phyloP scores from a whole-genome alignment of 1,140 invertebrate species.

The Pinna nobilis region DNA sequence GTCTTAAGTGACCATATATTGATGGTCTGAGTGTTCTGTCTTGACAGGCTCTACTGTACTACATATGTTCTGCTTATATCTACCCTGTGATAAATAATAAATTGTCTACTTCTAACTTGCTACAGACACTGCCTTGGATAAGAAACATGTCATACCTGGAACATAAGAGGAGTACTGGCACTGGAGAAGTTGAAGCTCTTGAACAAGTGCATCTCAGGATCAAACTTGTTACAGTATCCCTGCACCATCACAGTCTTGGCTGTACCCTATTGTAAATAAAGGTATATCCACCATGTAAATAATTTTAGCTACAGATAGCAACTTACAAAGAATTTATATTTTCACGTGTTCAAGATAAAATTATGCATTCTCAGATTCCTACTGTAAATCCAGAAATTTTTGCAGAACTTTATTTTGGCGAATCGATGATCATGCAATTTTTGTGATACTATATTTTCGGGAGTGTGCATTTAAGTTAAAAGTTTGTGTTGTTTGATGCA shows the following conservation, averaged over 20 bases:
- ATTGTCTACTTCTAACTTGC: no score
- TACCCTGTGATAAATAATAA: no score
- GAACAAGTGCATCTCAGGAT: conserved; percentile 89
- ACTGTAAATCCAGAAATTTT: no score
- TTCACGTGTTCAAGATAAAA: neutral
- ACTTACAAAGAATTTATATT: neutral
- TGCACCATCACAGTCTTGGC: conserved; percentile 98
- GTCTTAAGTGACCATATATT: no score
- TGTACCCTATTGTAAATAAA: conserved; percentile 80
- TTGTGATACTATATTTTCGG: no score
- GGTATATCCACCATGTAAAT: neutral
- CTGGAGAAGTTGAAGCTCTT: conserved; percentile 97
- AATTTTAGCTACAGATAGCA: neutral
- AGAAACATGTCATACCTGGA: conserved; percentile 80
- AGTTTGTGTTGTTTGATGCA: no score
- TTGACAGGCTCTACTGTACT: no score
- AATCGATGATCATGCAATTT: no score
- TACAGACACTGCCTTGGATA: neutral
- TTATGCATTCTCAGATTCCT: neutral
- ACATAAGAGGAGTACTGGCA: conserved; percentile 94
- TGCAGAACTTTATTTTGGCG: no score
- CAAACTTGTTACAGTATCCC: conserved; percentile 93
- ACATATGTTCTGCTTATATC: no score
- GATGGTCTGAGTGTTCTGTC: no score
- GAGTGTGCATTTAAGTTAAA: no score